These are phyloP conservation scores for Spilarctia lutea DNA, from an alignment of 2,888 invertebrate genomes.

Conservation along the genomic window DNA sequence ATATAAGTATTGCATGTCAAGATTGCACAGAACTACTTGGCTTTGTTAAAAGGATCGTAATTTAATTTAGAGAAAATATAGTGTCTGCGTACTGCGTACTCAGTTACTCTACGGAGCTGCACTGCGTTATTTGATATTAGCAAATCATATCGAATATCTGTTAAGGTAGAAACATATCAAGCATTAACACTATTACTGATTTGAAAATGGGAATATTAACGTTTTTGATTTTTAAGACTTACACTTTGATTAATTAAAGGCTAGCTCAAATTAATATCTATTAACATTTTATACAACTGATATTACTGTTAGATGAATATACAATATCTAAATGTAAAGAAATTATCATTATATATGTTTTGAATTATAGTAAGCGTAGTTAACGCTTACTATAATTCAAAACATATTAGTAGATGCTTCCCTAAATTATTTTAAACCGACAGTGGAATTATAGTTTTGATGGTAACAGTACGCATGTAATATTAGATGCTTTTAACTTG, in stretches of 20 bases:
- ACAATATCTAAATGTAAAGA: too few relatives aligned
- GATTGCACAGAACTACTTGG: background rate
- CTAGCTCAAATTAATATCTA: background rate
- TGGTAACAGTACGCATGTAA: background rate
- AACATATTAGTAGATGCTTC: background rate
- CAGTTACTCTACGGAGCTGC: background rate
- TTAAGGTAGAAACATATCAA: background rate
- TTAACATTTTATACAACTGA: background rate
- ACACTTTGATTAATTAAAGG: background rate
- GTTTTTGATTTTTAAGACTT: background rate
- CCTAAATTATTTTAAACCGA: background rate
- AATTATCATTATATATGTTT: too few relatives aligned
- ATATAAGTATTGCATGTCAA: background rate
- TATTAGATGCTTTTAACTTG: conserved; percentile 49
- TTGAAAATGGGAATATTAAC: background rate
- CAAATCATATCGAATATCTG: background rate
- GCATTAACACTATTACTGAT: background rate
- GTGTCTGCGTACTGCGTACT: background rate
- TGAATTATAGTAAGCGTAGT: too few relatives aligned
- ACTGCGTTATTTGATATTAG: background rate
- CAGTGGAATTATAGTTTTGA: background rate
- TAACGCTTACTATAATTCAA: background rate
- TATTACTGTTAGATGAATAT: background rate
- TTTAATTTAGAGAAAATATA: background rate
- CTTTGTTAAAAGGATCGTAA: background rate